Base-by-base conservation (phyloP, 2,113 vertebrate species). In the Psophia crepitans region DNA sequence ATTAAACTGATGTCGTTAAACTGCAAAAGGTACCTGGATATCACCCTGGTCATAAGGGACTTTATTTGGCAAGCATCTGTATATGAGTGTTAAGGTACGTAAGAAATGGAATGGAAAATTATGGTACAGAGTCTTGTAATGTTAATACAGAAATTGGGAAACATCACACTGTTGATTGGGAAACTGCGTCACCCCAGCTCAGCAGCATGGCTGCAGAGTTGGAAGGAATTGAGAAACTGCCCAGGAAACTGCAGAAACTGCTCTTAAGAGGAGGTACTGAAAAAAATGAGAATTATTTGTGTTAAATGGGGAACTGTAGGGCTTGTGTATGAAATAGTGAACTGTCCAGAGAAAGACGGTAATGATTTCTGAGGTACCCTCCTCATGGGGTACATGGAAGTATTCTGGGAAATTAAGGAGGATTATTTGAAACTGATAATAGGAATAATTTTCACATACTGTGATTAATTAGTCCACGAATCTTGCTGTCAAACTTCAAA, bases 401-500 rank as follows among this genome's bases (percentile, higher is more conserved):
- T 46, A 66, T 61, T 79, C 58, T 46, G 58, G 68, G 51, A 90
- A 82, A 75, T 91, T 46, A 77, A 68, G 68, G 14, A 70, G 20
- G 33, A 48, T 81, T 95, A 84, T 78, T 82, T 95, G 91, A 89
- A 92, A 96, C 68, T 92, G 69, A 68, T 87, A 92, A 65, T 81
- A 87, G 39, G 73, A 95, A 82, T 95, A 81, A 56, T 78, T 91
- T 77, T 92, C 43, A 56, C 19, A 13, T 78, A 51, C 56, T 81
- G 51, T 84, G 76, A 75, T 86, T 92, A 80, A 91, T 91, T 92
- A 89, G 20, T 78, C 51, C 0, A 1, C 11, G 14, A 56, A 71
- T 92, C 60, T 81, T 96, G 44, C 95, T 77, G 63, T 92, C 63
- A 85, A 80, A 65, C 53, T 93, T 89, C 56, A 78, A 94, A 97